A percentile compares a stretch with the other conserved stretches of the same genome.
phyloP scores from a whole-genome alignment of 2,113 vertebrate species.

The Oenanthe melanoleuca region DNA sequence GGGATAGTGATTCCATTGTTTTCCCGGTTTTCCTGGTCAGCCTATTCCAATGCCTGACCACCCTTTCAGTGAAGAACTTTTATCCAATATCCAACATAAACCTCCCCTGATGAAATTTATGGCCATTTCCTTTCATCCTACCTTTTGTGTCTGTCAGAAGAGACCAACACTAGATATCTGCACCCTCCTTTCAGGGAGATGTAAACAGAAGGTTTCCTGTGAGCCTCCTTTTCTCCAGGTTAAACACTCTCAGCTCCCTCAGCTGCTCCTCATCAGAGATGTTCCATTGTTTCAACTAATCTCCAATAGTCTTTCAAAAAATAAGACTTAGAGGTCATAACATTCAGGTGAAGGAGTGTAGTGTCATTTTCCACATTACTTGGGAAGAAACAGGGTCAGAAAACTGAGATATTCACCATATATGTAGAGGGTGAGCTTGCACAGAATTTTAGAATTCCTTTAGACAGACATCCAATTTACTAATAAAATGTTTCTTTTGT shows the following conservation, averaged over 20 bases:
- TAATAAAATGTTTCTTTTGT: background rate
- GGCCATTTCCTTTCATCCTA: background rate
- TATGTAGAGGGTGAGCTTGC: background rate
- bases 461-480: background rate
- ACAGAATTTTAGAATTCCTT: background rate
- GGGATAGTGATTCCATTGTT: background rate
- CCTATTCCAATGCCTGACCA: background rate
- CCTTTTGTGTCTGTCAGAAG: background rate
- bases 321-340: background rate
- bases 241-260: background rate
- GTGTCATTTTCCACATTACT: background rate
- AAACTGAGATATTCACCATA: background rate
- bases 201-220: accelerated
- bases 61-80: background rate
- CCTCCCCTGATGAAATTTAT: background rate
- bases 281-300: background rate
- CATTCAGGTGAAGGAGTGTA: background rate
- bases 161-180: accelerated
- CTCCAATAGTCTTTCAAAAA: background rate
- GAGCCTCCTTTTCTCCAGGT: background rate
- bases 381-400: background rate
- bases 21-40: background rate
- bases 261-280: accelerated
- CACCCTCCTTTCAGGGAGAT: background rate
- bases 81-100: accelerated